A percentile compares a stretch with the other conserved stretches of the same genome.
Conservation (phyloP, 2,888 invertebrate genomes). For the Trichopoda pennipes region DNA sequence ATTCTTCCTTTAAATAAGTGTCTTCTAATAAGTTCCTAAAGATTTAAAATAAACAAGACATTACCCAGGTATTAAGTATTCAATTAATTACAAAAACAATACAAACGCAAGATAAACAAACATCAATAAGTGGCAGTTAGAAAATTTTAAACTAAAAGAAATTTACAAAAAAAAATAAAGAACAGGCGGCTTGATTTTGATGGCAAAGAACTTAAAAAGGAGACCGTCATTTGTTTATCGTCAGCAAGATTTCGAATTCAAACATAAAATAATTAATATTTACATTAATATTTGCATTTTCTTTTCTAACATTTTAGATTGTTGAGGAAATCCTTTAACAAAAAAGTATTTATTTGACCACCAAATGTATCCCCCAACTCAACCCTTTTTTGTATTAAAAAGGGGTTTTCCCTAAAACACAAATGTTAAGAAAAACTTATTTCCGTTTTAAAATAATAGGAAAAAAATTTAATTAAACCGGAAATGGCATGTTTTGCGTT, state of each 20-base stretch:
- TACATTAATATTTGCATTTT: neutral
- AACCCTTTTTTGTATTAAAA: conserved; percentile 24
- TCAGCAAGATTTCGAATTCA: neutral
- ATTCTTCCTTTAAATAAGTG: neutral
- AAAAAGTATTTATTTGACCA: conserved; percentile 41
- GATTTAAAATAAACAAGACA: conserved; percentile 63
- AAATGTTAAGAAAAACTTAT: conserved; percentile 40
- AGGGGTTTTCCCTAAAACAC: conserved; percentile 9
- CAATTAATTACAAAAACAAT: conserved; percentile 22
- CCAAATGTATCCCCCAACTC: conserved; percentile 31
- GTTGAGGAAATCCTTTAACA: conserved; percentile 12
- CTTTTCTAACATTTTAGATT: neutral
- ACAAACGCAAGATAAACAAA: neutral
- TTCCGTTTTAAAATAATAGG: conserved; percentile 41
- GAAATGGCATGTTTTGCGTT: conserved; percentile 57
- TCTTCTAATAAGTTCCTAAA: conserved; percentile 48
- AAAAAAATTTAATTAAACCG: conserved; percentile 55
- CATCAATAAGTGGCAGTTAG: conserved; percentile 33
- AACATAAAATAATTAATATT: neutral
- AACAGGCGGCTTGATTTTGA: conserved; percentile 38
- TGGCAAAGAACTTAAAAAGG: conserved; percentile 37
- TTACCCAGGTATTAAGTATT: conserved; percentile 56
- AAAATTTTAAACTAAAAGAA: conserved; percentile 3
- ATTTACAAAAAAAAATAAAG: neutral
- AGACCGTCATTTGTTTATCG: conserved; percentile 37